Base-by-base conservation (phyloP, 2,113 vertebrate species). In the Sturnira hondurensis region DNA sequence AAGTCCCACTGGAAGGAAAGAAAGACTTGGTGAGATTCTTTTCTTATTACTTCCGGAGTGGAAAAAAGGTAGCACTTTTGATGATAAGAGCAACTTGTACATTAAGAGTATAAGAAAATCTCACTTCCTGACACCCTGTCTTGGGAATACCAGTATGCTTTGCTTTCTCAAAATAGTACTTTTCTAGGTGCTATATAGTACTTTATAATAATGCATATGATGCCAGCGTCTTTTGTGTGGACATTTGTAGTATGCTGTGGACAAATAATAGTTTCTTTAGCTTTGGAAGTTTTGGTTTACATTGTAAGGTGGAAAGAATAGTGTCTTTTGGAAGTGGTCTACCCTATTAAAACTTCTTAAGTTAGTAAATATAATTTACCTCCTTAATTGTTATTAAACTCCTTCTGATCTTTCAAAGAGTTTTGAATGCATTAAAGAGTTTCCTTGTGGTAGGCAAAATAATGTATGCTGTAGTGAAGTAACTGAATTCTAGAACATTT, bases 1-100 rank as follows among this genome's bases (percentile, higher is more conserved):
- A 99, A 99, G 94, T 99, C 99, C 70, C 99, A 99, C 98, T 99
- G 99, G 99, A 99, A 96, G 86, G 99, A 99, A 98, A 99, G 99
- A 96, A 99, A 99, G 93, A 99, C 99, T 73, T 99, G 99, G 99
- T 99, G 98, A 92, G 98, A 5, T 70, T 26, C 5, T n/a, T 84
- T 84, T 13, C n/a, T 4, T 36, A 17, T 41, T 58, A 17, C 78
- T 92, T 67, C 61, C 52, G 65, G 17, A 65, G 17, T 31, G 8
- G 9, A 3, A 15, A 36, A 52, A 56, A 83, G 38, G 31, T 8
- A 31, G 50, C 38, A 20, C 9, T 47, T 38, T 91, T 87, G 56
- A 28, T 91, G 67, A 14, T 90, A 90, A 78, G 38, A 92, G 26
- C 22, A 89, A 80, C 73, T 43, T 83, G 1, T 71, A 12, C 43